These are phyloP conservation scores for Dendroctonus valens DNA, from an alignment of 1,140 invertebrate species.

Conservation along the genomic window DNA sequence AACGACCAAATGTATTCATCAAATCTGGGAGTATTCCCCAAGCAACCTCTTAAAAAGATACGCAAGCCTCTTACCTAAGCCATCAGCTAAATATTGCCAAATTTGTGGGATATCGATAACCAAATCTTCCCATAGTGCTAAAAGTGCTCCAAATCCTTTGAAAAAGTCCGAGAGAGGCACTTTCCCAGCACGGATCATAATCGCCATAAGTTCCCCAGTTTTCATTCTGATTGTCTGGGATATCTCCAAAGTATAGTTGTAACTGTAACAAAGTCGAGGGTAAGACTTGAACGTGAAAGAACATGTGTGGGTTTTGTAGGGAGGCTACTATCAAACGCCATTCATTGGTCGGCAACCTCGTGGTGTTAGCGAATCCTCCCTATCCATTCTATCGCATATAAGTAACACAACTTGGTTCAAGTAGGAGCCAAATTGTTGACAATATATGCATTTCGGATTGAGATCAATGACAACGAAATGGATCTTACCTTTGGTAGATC, in stretches of 20 bases:
- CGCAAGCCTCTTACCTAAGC: slow-evolving; percentile 55
- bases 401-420: slow-evolving; percentile 14
- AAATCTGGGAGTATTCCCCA: background rate
- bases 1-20: too few relatives aligned
- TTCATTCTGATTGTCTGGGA: slow-evolving; percentile 47
- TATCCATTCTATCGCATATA: slow-evolving; percentile 31
- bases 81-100: slow-evolving; percentile 67
- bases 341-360: slow-evolving; percentile 29
- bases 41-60: background rate
- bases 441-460: slow-evolving; percentile 10
- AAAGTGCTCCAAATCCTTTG: slow-evolving; percentile 55
- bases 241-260: slow-evolving; percentile 45
- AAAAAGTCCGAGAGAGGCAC: slow-evolving; percentile 50
- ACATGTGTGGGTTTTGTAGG: slow-evolving; percentile 13
- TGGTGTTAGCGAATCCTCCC: slow-evolving; percentile 41
- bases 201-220: slow-evolving; percentile 48
- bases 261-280: slow-evolving; percentile 36
- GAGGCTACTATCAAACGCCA: slow-evolving; percentile 43
- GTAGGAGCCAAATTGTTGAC: slow-evolving; percentile 18
- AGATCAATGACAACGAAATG: slow-evolving; percentile 1
- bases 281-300: background rate
- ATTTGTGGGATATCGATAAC: slow-evolving; percentile 75
- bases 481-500: slow-evolving; percentile 38
- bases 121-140: slow-evolving; percentile 62
- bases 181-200: slow-evolving; percentile 48